Base-by-base conservation (phyloP, 1,140 invertebrate genomes). In the Elysia chlorotica region DNA sequence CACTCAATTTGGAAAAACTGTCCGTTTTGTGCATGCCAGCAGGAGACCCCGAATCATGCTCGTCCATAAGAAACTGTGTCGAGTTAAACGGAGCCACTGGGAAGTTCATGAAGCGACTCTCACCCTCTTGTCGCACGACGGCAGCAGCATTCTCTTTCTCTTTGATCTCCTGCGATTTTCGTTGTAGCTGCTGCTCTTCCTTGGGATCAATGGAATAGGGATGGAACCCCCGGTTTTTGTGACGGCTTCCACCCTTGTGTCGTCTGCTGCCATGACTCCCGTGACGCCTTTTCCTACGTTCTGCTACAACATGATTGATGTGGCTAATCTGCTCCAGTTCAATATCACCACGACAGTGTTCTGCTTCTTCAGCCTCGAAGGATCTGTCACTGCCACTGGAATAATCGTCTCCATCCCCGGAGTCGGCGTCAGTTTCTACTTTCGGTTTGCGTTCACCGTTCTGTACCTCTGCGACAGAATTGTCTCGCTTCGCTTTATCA, bases 301-400 rank as follows among this genome's bases (percentile, higher is more conserved):
- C 67, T n/a, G n/a, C n/a, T n/a, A n/a, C n/a, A n/a, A n/a, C n/a
- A n/a, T n/a, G n/a, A n/a, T n/a, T n/a, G n/a, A n/a, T n/a, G n/a
- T n/a, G n/a, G n/a, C n/a, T n/a, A n/a, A n/a, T n/a, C n/a, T n/a
- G n/a, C n/a, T n/a, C n/a, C n/a, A n/a, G n/a, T n/a, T n/a, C n/a
- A n/a, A n/a, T n/a, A n/a, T n/a, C n/a, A 35, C 48, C 30, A 14
- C 66, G 54, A 57, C 48, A 17, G 54, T 33, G 19, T 25, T 63
- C 57, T 17, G 21, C 25, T 25, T 71, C 59, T 3, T 71, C 69
- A 4, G 35, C 69, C 30, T 71, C 69, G n/a, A 35, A 62, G 3
- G 69, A 71, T 30, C 69, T 71, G 59, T 71, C 69, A 53, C 69
- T 71, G n/a, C 69, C 59, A 30, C 69, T 71, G 17, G 69, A 71